Conservation (phyloP, 2,888 invertebrate genomes). For the Drosophila neonasuta region DNA sequence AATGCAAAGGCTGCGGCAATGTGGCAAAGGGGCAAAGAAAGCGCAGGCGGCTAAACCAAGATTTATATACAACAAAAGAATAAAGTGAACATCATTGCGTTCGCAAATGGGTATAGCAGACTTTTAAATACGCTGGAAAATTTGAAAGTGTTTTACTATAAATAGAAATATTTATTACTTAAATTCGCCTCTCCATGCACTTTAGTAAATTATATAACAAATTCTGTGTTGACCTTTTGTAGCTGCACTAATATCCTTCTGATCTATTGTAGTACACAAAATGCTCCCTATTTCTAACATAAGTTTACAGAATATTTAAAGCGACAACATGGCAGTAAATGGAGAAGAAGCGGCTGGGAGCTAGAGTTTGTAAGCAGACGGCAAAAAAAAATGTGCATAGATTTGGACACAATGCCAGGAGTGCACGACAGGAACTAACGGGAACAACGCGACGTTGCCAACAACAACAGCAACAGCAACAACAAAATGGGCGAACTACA, state of each 20-base stretch:
- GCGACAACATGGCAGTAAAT: constrained; percentile 33
- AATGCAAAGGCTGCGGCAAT: constrained; percentile 47
- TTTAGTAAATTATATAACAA: neutral
- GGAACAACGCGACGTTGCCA: constrained; percentile 34
- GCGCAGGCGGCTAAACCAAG: constrained; percentile 71
- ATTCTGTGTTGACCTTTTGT: neutral
- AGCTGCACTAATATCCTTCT: neutral
- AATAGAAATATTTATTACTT: neutral
- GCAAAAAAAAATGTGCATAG: constrained; percentile 71
- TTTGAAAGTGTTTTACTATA: neutral
- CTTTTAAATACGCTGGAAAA: constrained; percentile 14
- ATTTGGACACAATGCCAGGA: constrained; percentile 68
- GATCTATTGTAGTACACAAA: neutral
- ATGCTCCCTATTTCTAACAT: neutral
- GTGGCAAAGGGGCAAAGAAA: constrained; percentile 33
- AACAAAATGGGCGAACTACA: constrained; percentile 10
- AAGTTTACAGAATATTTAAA: constrained; percentile 48
- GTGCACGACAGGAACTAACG: constrained; percentile 53
- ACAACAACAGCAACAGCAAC: constrained; percentile 14
- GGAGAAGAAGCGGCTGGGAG: constrained; percentile 36
- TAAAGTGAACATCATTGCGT: constrained; percentile 24
- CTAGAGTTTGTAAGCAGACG: constrained; percentile 32
- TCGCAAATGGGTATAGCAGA: neutral
- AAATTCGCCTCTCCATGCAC: neutral
- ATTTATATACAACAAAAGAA: constrained; percentile 76